Base-by-base conservation (phyloP, 2,888 invertebrate genomes). In the Caenorhabditis plicata region DNA sequence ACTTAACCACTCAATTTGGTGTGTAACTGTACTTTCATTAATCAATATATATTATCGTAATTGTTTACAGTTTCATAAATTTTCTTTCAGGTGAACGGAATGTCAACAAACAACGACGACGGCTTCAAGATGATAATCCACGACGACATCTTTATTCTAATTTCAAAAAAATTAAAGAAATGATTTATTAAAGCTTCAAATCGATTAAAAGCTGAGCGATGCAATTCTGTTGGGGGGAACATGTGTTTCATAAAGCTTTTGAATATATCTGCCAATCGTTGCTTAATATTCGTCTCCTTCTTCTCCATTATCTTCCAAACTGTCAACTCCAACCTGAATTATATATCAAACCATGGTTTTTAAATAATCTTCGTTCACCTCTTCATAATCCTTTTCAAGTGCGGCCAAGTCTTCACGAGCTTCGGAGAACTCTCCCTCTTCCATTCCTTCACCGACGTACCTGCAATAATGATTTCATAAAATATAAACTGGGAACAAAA, bases 381-480 rank as follows among this genome's bases (percentile, higher is more conserved):
- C 69, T 50, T 72, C 71, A 33, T 72, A 72, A 46, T 71, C 71
- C 57, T 73, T 73, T 64, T 73, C 73, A 27, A 73, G 46, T 13
- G 73, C 73, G 23, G 73, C 73, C 40, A 73, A 51, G 47, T 74
- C 72, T 38, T 78, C 78, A 23, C 78, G 67, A 31, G 78, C 78
- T 48, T 78, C 78, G 9, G 50, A 47, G 54, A 78, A 78, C 47
- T 78, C 78, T 49, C 78, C 78, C 44, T 78, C 78, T 47, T 78
- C 78, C 79, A 79, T 78, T 46, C 78, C 78, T 42, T 80, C 79
- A 27, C 80, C 80, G 39, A 80, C 80, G 80, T 85, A 91, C 90
- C 88, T 42, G 25, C 17, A 42, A n/a, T n/a, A 33, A 38, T 11
- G 32, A 32, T 31, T 26, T 17, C 8, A 4, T 32, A 11, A 17